Conservation (phyloP, 64 coral and sea anemone genomes). For the Hydrozoanthus tunicans region DNA sequence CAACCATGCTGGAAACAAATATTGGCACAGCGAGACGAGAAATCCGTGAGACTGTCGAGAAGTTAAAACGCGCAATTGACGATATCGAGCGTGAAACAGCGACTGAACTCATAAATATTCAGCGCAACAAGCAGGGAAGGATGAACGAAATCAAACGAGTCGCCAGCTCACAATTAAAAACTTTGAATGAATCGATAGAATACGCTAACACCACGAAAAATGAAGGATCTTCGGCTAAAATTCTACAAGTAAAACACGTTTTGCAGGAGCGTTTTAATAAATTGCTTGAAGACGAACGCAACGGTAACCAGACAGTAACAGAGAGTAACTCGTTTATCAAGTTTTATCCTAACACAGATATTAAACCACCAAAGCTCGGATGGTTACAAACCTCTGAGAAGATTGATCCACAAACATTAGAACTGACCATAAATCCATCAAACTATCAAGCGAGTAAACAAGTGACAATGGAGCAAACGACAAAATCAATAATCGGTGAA, state of each 20-base stretch:
- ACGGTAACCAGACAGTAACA: background rate
- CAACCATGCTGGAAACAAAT: too few species aligned
- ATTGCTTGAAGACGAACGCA: too few species aligned
- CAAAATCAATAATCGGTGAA: background rate
- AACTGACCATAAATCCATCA: background rate
- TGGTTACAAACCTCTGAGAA: background rate
- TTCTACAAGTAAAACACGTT: too few species aligned
- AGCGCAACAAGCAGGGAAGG: background rate
- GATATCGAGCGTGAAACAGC: too few species aligned
- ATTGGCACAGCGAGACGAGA: background rate
- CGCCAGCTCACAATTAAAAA: background rate
- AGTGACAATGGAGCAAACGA: background rate
- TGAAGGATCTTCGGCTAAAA: too few species aligned
- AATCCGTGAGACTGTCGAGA: background rate
- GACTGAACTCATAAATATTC: background rate
- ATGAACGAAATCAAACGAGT: background rate
- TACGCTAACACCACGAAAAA: too few species aligned
- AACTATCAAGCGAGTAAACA: background rate
- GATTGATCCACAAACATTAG: background rate
- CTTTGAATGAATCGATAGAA: too few species aligned
- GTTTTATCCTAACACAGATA: background rate
- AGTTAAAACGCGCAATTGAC: background rate
- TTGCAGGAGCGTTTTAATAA: too few species aligned
- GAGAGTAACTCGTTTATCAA: background rate
- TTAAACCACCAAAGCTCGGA: background rate